These are phyloP conservation scores for Pao palembangensis DNA, from an alignment of 2,113 vertebrate species.

Conservation along the genomic window DNA sequence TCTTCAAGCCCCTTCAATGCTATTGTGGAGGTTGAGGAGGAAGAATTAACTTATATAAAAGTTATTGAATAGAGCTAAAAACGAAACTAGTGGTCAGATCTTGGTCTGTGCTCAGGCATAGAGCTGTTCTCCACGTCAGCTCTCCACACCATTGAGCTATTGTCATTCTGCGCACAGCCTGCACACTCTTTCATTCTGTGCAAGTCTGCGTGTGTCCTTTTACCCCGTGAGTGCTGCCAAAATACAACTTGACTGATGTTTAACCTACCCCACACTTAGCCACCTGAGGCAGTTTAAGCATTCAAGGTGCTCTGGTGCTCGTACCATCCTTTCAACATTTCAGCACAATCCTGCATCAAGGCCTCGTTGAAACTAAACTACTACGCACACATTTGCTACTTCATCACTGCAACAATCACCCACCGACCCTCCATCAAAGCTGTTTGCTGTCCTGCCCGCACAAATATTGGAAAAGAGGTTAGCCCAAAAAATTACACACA, in stretches of 20 bases:
- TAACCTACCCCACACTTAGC: background rate
- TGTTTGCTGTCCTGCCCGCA: background rate
- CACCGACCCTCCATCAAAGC: background rate
- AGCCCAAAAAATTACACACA: background rate
- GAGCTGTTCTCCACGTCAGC: background rate
- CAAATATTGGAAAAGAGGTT: background rate
- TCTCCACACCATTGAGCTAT: background rate
- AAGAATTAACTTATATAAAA: no score
- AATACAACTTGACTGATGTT: background rate
- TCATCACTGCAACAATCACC: background rate
- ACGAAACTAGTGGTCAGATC: no score
- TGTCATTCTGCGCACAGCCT: background rate
- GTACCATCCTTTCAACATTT: no score
- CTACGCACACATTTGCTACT: background rate
- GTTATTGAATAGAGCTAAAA: no score
- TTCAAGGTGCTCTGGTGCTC: no score
- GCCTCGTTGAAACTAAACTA: background rate
- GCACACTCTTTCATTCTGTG: background rate
- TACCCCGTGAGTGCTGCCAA: background rate
- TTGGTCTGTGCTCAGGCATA: no score
- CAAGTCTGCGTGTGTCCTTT: background rate
- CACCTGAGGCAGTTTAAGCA: background rate
- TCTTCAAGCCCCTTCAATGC: no score
- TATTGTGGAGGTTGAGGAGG: no score
- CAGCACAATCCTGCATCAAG: background rate